These are phyloP conservation scores for Stegodyphus mimosarum DNA, from an alignment of 1,140 invertebrate genomes.

Conservation along the genomic window DNA sequence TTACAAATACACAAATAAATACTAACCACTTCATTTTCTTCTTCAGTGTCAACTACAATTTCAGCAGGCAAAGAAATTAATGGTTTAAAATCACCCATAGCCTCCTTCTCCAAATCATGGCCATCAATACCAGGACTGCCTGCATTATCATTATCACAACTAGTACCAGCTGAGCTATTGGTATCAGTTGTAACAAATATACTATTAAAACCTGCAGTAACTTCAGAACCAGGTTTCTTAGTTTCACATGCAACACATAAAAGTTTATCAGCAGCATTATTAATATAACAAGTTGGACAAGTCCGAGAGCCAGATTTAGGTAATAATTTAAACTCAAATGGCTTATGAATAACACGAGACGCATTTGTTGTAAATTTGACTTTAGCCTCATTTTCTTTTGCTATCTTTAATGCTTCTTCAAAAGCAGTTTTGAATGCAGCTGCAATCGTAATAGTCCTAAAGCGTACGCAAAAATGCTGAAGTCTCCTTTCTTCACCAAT, in stretches of 20 bases:
- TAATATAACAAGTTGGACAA: constrained; percentile 80
- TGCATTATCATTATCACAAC: constrained; percentile 38
- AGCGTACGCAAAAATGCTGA: constrained; percentile 79
- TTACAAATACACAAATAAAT: background rate
- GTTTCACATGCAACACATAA: constrained; percentile 78
- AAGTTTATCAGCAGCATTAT: constrained; percentile 74
- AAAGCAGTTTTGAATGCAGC: constrained; percentile 69
- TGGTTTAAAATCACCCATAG: constrained; percentile 83
- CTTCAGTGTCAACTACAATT: constrained; percentile 82
- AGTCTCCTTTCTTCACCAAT: constrained; percentile 76
- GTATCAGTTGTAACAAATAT: background rate
- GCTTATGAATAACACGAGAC: background rate
- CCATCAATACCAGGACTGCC: constrained; percentile 66
- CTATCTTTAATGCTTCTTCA: constrained; percentile 64
- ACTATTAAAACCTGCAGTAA: background rate
- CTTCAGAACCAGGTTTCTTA: constrained; percentile 67
- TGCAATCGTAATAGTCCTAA: constrained; percentile 76
- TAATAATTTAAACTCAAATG: constrained; percentile 72
- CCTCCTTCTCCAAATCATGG: constrained; percentile 64
- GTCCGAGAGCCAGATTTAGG: constrained; percentile 81
- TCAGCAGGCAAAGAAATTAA: constrained; percentile 87
- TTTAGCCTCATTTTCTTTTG: constrained; percentile 18
- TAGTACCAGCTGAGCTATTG: background rate
- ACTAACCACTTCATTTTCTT: constrained; percentile 79
- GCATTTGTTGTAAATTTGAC: background rate